A percentile compares a stretch with the other conserved stretches of the same genome.
These are phyloP conservation scores for Stenodema calcarata DNA, from an alignment of 2,888 invertebrate species.

Conservation along the genomic window DNA sequence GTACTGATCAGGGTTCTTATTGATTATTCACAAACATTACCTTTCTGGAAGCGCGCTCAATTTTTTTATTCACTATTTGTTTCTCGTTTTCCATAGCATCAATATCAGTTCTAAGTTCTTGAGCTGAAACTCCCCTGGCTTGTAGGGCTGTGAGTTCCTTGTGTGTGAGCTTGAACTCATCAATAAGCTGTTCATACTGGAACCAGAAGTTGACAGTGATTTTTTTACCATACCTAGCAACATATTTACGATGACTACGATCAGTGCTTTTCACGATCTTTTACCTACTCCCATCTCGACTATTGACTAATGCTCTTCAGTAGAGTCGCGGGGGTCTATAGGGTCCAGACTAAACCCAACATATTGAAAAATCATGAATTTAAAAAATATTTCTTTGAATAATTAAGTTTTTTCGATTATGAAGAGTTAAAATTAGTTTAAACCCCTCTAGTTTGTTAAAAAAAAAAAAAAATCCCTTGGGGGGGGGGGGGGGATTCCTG, in stretches of 20 bases:
- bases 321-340: too few relatives aligned
- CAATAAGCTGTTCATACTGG: constrained; percentile 75
- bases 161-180: constrained; percentile 81
- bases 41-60: constrained; percentile 67
- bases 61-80: constrained; percentile 73
- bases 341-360: too few relatives aligned
- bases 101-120: constrained; percentile 83
- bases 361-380: too few relatives aligned
- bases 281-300: too few relatives aligned
- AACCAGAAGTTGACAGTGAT: constrained; percentile 44
- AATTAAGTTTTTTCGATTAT: too few relatives aligned
- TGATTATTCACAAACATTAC: constrained; percentile 58
- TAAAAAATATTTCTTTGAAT: too few relatives aligned
- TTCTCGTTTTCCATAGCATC: constrained; percentile 86
- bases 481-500: too few relatives aligned
- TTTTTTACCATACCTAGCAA: background rate
- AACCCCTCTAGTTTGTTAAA: too few relatives aligned
- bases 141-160: constrained; percentile 72
- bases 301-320: too few relatives aligned
- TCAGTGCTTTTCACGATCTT: too few relatives aligned
- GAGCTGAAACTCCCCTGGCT: constrained; percentile 69
- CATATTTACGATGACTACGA: background rate
- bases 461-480: too few relatives aligned
- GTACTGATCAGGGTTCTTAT: background rate
- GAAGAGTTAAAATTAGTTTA: too few relatives aligned